A percentile compares a stretch with the other conserved stretches of the same genome.
phyloP scores from a whole-genome alignment of 2,888 invertebrate species.

The Agrotis puta region DNA sequence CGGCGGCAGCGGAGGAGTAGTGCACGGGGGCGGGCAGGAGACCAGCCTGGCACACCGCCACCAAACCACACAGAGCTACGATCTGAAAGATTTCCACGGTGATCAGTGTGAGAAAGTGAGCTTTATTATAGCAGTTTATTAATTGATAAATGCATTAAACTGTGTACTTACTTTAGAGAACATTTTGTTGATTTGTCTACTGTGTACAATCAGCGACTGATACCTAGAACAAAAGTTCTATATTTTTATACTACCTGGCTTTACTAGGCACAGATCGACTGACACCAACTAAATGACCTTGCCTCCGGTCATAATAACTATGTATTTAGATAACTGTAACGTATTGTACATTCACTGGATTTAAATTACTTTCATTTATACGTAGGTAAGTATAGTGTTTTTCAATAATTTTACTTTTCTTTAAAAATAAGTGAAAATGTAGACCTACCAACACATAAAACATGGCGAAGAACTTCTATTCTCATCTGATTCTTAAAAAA shows the following conservation, averaged over 20 bases:
- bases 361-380: constrained; percentile 34
- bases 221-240: constrained; percentile 51
- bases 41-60: constrained; percentile 76
- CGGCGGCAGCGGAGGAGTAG: constrained; percentile 64
- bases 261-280: constrained; percentile 53
- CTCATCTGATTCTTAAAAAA: too few relatives aligned
- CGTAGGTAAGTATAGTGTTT: background rate
- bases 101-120: background rate
- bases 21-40: constrained; percentile 76
- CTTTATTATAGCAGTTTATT: background rate
- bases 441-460: too few relatives aligned
- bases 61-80: constrained; percentile 73
- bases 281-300: constrained; percentile 69
- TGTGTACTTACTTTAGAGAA: constrained; percentile 78
- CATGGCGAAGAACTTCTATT: too few relatives aligned
- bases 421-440: too few relatives aligned
- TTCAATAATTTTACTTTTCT: background rate
- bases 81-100: constrained; percentile 68
- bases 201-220: constrained; percentile 70
- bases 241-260: constrained; percentile 69
- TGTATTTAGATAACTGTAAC: constrained; percentile 27
- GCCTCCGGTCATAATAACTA: constrained; percentile 68
- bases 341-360: constrained; percentile 28
- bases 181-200: constrained; percentile 75
- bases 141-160: background rate